phyloP scores from a whole-genome alignment of 2,113 vertebrate genomes.

The Eurypyga helias region DNA sequence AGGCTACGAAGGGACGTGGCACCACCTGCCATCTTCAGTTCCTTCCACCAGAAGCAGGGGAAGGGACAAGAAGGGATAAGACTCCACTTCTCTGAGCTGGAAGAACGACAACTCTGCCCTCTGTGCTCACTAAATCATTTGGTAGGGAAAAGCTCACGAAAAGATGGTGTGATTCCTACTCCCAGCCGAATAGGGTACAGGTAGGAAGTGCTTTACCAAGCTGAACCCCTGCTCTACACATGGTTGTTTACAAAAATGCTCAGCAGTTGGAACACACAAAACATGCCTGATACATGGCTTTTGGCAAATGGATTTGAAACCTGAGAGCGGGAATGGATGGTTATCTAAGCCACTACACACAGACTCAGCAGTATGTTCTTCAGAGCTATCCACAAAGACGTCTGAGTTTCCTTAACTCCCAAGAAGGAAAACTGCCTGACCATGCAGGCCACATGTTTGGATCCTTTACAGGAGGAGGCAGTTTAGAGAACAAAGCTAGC shows the following conservation, averaged over 20 bases:
- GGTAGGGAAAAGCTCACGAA: neutral
- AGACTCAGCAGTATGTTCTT: neutral
- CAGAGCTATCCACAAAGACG: neutral
- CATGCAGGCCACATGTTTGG: neutral
- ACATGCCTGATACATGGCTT: neutral
- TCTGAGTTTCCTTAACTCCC: neutral
- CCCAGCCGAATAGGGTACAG: neutral
- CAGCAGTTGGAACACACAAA: neutral
- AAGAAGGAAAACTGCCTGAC: neutral
- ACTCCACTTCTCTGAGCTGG: too few relatives aligned
- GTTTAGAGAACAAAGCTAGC: neutral
- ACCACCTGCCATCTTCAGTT: neutral
- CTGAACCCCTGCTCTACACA: neutral
- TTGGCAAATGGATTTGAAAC: neutral
- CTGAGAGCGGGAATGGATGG: neutral
- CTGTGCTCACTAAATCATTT: too few relatives aligned
- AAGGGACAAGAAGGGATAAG: neutral
- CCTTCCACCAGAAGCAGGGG: neutral
- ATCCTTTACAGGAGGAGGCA: neutral
- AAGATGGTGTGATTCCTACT: neutral
- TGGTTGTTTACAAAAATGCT: neutral
- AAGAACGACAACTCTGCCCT: neutral
- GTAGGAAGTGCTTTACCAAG: neutral
- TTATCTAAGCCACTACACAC: neutral
- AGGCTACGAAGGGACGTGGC: neutral